These are phyloP conservation scores for Lepidurus packardi DNA, from an alignment of 1,140 invertebrate genomes.

Conservation along the genomic window DNA sequence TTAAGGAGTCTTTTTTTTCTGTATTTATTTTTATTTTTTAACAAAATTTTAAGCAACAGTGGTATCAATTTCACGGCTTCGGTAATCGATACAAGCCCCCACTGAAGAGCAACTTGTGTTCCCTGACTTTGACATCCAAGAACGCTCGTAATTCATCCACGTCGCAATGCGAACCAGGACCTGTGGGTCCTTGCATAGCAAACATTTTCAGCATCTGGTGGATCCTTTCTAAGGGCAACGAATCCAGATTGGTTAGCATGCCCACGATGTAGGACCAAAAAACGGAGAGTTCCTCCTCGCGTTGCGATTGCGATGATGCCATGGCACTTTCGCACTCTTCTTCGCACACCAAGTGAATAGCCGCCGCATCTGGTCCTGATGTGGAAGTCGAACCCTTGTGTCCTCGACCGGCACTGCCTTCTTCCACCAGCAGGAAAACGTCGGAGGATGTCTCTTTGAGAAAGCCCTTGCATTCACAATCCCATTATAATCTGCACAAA, in stretches of 20 bases:
- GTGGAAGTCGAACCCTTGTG: conserved; percentile 34
- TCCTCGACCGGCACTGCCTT: conserved; percentile 48
- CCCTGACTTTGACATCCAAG: conserved; percentile 85
- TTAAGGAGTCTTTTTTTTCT: background rate
- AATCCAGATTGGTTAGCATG: conserved; percentile 92
- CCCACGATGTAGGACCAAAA: conserved; percentile 96
- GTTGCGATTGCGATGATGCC: conserved; percentile 84
- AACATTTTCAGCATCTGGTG: conserved; percentile 97
- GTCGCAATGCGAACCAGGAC: conserved; percentile 68
- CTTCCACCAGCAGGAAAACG: conserved; percentile 71
- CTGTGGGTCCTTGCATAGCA: conserved; percentile 71
- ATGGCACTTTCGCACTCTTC: conserved; percentile 88
- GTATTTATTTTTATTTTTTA: too few relatives aligned
- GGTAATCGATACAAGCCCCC: conserved; percentile 82
- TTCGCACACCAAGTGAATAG: conserved; percentile 66
- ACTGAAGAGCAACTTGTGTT: conserved; percentile 76
- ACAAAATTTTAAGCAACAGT: too few relatives aligned
- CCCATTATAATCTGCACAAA: background rate
- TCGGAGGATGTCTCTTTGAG: conserved; percentile 69
- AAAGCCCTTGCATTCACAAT: conserved; percentile 51
- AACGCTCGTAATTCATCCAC: conserved; percentile 81
- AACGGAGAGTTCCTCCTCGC: conserved; percentile 87
- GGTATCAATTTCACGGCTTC: conserved; percentile 48
- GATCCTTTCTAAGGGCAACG: conserved; percentile 84
- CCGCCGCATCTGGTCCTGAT: conserved; percentile 42